phyloP scores from a whole-genome alignment of 2,888 invertebrate species.

The Podotricha telesiphe region DNA sequence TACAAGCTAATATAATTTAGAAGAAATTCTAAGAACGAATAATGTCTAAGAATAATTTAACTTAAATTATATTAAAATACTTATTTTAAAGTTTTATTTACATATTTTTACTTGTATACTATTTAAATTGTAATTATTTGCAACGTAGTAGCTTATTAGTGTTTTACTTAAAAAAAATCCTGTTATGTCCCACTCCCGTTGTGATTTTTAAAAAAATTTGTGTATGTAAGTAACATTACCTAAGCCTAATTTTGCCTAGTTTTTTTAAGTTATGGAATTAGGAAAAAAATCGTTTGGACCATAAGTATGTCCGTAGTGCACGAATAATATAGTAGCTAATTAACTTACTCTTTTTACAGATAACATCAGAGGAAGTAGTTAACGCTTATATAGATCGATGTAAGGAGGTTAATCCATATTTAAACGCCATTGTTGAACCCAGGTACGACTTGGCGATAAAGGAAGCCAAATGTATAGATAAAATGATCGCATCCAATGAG shows the following conservation, averaged over 20 bases:
- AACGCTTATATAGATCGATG: slow-evolving; percentile 89
- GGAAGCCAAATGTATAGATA: slow-evolving; percentile 90
- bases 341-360: slow-evolving; percentile 66
- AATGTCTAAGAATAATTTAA: not conserved
- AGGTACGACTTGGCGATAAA: slow-evolving; percentile 89
- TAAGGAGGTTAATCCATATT: slow-evolving; percentile 88
- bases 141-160: too few relatives aligned
- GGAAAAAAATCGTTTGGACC: too few relatives aligned
- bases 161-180: not conserved
- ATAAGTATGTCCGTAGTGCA: too few relatives aligned
- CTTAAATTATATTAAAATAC: not conserved
- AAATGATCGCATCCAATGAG: slow-evolving; percentile 84
- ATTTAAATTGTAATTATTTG: not conserved
- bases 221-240: too few relatives aligned
- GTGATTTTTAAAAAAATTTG: too few relatives aligned
- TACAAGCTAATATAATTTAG: not conserved
- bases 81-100: not conserved
- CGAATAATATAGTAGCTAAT: not conserved
- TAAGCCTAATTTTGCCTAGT: too few relatives aligned
- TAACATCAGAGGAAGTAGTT: slow-evolving; percentile 88
- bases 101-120: not conserved
- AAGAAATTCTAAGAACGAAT: too few relatives aligned
- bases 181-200: too few relatives aligned
- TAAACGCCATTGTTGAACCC: slow-evolving; percentile 92
- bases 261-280: too few relatives aligned